phyloP scores from a whole-genome alignment of 1,140 invertebrate species.

The Andricus grossulariae region DNA sequence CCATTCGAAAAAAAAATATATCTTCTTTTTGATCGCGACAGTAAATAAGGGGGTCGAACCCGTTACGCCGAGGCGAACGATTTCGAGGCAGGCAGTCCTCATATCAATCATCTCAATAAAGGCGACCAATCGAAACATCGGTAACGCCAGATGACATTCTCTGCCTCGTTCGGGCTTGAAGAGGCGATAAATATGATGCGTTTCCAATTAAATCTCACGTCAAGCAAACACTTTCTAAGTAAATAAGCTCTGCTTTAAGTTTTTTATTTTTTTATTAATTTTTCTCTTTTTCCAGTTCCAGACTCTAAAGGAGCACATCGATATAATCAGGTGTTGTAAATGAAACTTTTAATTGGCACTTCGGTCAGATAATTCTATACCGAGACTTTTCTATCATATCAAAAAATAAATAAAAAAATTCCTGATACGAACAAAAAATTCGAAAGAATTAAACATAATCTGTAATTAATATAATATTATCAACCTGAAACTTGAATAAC shows the following conservation, averaged over 20 bases:
- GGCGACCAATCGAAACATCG: slow-evolving; percentile 44
- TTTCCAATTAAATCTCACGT: slow-evolving; percentile 70
- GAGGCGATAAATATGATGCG: slow-evolving; percentile 60
- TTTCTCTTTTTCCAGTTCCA: slow-evolving; percentile 31
- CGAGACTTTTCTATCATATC: background rate
- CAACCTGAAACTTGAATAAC: no score
- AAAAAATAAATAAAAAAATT: background rate
- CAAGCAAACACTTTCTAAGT: slow-evolving; percentile 51
- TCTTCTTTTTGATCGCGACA: background rate
- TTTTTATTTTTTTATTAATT: slow-evolving; percentile 2
- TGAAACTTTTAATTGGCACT: slow-evolving; percentile 58
- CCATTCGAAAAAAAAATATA: background rate
- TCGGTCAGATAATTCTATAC: slow-evolving; percentile 48
- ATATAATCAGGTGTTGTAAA: slow-evolving; percentile 61
- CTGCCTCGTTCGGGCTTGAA: slow-evolving; percentile 40
- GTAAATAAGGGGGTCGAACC: slow-evolving; percentile 34
- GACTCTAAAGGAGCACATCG: slow-evolving; percentile 49
- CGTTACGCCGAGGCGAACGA: background rate
- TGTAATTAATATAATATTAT: background rate
- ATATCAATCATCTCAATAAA: slow-evolving; percentile 39
- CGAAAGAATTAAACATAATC: background rate
- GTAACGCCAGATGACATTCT: slow-evolving; percentile 46
- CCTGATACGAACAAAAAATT: background rate
- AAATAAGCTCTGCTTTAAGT: slow-evolving; percentile 52
- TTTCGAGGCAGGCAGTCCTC: slow-evolving; percentile 2